These are phyloP conservation scores for Camponotus floridanus DNA, from an alignment of 1,140 invertebrate genomes.

Conservation along the genomic window DNA sequence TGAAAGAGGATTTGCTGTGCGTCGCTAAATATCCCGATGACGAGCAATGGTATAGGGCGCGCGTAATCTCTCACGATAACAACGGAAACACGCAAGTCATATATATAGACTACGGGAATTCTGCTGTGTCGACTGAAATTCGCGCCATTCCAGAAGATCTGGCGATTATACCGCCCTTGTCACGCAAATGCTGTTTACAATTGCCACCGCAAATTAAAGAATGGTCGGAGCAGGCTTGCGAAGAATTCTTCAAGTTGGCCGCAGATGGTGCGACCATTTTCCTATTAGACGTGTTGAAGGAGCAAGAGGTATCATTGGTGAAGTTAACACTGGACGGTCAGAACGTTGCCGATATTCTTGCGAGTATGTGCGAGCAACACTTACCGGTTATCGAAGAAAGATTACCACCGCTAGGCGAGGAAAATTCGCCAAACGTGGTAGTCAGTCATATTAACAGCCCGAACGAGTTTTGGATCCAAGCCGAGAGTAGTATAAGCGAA, in stretches of 20 bases:
- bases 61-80: constrained; percentile 76
- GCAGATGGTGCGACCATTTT: constrained; percentile 82
- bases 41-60: constrained; percentile 89
- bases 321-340: constrained; percentile 88
- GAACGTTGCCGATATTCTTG: constrained; percentile 88
- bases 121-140: constrained; percentile 78
- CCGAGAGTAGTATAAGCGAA: constrained; percentile 85
- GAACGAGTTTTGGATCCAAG: constrained; percentile 89
- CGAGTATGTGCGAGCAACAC: constrained; percentile 47
- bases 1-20: constrained; percentile 87
- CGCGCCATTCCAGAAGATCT: constrained; percentile 82
- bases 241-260: constrained; percentile 77
- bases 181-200: constrained; percentile 81
- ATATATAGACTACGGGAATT: constrained; percentile 89
- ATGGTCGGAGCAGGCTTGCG: constrained; percentile 80
- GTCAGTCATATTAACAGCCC: constrained; percentile 87
- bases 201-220: constrained; percentile 72
- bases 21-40: constrained; percentile 90
- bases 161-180: constrained; percentile 78
- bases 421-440: constrained; percentile 76
- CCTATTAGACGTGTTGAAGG: constrained; percentile 83
- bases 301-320: constrained; percentile 89
- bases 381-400: constrained; percentile 72
- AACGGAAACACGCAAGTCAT: constrained; percentile 81
- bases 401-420: constrained; percentile 80